Conservation (phyloP, 2,113 vertebrate species). For the Candoia aspera region DNA sequence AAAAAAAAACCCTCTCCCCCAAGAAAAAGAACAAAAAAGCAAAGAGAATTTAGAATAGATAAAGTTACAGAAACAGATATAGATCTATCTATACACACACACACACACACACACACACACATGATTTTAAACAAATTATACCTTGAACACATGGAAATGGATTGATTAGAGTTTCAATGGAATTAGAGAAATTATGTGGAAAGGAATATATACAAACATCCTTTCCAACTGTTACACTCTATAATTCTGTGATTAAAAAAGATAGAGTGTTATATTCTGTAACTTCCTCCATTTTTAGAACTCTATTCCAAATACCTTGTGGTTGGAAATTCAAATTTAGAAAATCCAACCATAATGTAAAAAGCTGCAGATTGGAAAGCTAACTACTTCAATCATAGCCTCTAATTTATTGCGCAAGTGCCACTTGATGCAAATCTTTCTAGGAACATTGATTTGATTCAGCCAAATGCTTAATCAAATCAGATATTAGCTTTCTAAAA, state of each 20-base stretch:
- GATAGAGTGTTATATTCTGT: not conserved
- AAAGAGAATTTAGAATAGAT: not conserved
- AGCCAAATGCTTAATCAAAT: not conserved
- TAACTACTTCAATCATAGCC: not conserved
- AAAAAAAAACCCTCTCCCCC: too few relatives aligned
- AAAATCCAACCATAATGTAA: not conserved
- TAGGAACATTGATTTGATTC: not conserved
- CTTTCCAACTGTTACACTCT: not conserved
- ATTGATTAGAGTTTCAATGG: not conserved
- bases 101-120: too few relatives aligned
- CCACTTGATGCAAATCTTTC: not conserved
- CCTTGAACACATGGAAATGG: not conserved
- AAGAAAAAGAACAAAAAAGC: too few relatives aligned
- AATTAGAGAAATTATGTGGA: not conserved
- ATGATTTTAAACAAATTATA: not conserved
- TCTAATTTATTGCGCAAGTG: not conserved
- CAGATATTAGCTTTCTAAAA: not conserved
- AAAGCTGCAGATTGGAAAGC: not conserved
- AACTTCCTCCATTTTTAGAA: not conserved
- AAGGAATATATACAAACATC: not conserved
- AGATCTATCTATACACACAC: not conserved
- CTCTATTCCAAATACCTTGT: not conserved
- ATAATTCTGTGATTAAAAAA: not conserved
- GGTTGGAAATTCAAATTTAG: not conserved
- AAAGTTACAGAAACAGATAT: not conserved